Percentiles rank a stretch among this genome's conserved stretches.
Conservation (phyloP, 2,888 invertebrate species). For the Pachycephus smyrnensis region DNA sequence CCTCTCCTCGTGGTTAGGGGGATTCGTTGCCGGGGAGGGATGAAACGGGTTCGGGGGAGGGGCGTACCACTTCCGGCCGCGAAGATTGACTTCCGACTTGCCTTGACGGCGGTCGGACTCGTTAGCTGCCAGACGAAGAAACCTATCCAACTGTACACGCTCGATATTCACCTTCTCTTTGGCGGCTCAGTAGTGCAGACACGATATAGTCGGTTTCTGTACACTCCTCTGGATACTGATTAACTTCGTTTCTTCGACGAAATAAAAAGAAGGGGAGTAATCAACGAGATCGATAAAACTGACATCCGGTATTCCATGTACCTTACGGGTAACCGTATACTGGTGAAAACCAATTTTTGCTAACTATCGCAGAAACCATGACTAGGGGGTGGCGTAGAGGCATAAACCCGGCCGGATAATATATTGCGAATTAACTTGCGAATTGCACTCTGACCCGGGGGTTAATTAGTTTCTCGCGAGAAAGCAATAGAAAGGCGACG, state of each 20-base stretch:
- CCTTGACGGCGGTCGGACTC: slow-evolving; percentile 20
- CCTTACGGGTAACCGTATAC: too few relatives aligned
- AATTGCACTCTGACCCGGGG: slow-evolving; percentile 35
- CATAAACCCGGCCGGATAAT: slow-evolving; percentile 28
- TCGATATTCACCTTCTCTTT: neutral
- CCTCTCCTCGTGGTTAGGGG: neutral
- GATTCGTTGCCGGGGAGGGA: slow-evolving; percentile 10
- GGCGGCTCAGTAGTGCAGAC: too few relatives aligned
- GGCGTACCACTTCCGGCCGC: slow-evolving; percentile 60
- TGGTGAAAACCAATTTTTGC: too few relatives aligned
- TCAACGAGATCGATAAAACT: too few relatives aligned
- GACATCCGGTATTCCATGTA: too few relatives aligned
- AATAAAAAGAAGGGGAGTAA: too few relatives aligned
- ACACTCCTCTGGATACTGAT: too few relatives aligned
- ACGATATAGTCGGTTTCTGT: too few relatives aligned
- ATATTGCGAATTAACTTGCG: slow-evolving; percentile 42
- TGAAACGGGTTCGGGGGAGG: slow-evolving; percentile 30
- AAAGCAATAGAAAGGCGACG: slow-evolving; percentile 22
- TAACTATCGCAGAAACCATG: too few relatives aligned
- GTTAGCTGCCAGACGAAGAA: slow-evolving; percentile 2
- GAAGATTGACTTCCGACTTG: slow-evolving; percentile 62
- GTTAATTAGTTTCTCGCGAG: slow-evolving; percentile 38
- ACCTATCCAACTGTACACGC: slow-evolving; percentile 2
- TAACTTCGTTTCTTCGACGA: too few relatives aligned
- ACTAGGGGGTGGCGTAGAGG: too few relatives aligned